These are phyloP conservation scores for Calcarius lapponicus DNA, from an alignment of 2,797 vertebrate species.

Conservation along the genomic window DNA sequence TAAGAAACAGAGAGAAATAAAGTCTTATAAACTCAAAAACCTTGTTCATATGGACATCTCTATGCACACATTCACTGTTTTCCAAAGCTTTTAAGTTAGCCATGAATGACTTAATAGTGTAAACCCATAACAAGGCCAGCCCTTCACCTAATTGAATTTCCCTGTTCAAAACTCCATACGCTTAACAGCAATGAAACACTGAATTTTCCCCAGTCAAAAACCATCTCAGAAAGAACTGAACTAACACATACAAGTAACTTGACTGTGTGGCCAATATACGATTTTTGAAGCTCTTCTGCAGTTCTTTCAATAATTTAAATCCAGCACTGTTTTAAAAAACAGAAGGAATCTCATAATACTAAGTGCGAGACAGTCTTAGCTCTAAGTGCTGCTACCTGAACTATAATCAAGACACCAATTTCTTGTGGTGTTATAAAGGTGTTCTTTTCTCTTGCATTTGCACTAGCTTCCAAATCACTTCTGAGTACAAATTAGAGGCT, in stretches of 20 bases:
- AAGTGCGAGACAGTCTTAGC: neutral
- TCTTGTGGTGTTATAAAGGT: neutral
- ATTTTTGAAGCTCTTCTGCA: neutral
- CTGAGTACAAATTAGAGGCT: conserved; percentile 6
- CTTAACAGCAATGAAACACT: neutral
- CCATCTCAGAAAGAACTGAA: neutral
- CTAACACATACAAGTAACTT: neutral
- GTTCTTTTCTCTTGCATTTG: neutral
- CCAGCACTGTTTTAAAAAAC: neutral
- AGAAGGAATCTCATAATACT: neutral
- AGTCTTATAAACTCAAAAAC: neutral
- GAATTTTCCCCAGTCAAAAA: neutral
- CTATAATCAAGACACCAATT: neutral
- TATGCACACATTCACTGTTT: neutral
- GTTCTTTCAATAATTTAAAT: neutral
- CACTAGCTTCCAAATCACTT: neutral
- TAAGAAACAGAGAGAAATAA: neutral
- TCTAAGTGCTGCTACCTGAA: neutral
- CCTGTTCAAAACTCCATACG: neutral
- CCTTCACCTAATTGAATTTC: neutral
- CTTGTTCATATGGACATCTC: neutral
- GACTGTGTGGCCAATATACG: neutral
- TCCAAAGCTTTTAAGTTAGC: neutral
- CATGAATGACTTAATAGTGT: neutral
- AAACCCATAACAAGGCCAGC: neutral